These are phyloP conservation scores for Eutrigla gurnardus DNA, from an alignment of 2,797 vertebrate species.

Conservation along the genomic window DNA sequence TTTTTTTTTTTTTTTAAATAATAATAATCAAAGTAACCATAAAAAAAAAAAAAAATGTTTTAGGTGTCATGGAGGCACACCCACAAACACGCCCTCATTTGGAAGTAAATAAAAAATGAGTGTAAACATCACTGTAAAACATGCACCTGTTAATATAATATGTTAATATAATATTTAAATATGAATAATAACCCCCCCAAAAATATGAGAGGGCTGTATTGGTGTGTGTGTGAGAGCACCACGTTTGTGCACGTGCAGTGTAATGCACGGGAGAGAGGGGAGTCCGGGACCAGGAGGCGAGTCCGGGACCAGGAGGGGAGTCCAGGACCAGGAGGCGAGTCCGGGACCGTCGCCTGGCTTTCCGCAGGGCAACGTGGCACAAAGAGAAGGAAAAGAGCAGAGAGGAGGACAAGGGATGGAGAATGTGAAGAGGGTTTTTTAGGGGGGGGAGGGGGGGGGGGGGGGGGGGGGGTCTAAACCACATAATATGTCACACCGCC, in stretches of 20 bases:
- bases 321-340: background rate
- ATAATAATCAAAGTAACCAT: background rate
- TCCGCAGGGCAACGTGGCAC: slow-evolving; percentile 75
- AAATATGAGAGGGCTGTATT: background rate
- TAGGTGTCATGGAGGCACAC: background rate
- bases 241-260: background rate
- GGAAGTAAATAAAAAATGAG: background rate
- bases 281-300: background rate
- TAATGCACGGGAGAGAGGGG: slow-evolving; percentile 11
- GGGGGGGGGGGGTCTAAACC: slow-evolving; percentile 39
- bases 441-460: slow-evolving; percentile 15
- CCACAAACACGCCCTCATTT: background rate
- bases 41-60: background rate
- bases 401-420: slow-evolving; percentile 64
- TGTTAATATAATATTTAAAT: too few relatives aligned
- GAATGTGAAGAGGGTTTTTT: slow-evolving; percentile 46
- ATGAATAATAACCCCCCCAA: too few relatives aligned
- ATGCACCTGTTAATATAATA: background rate
- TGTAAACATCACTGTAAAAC: slow-evolving; percentile 6
- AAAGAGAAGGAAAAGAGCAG: slow-evolving; percentile 56
- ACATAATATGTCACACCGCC: slow-evolving; percentile 66
- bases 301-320: background rate
- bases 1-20: too few relatives aligned
- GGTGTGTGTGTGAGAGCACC: slow-evolving; percentile 4
- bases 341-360: slow-evolving; percentile 42